Base-by-base conservation (phyloP, 2,113 vertebrate species). In the Geothlypis trichas region DNA sequence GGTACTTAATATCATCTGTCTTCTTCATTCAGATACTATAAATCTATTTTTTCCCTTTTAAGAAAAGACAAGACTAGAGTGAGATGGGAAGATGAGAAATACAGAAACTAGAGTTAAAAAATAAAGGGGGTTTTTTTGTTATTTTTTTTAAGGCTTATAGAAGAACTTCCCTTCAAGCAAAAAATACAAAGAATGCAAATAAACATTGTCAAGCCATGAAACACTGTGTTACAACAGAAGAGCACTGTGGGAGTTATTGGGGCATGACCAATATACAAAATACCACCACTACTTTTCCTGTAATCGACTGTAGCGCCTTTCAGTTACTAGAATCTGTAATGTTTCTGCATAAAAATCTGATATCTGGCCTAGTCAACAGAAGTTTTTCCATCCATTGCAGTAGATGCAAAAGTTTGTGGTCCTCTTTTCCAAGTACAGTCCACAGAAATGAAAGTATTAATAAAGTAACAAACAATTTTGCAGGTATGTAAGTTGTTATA, bases 111-210 rank as follows among this genome's bases (percentile, higher is more conserved):
- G 35, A 84, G 37, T 51, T 77, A 8, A 49, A 57, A 92, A 89
- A 68, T 33, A 42, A 85, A 80, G 33, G 28, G 5, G 28, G 5
- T 5, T 3, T 30, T 74, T 87, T 75, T 20, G 15, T 17, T 78
- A 20, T 52, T 55, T 79, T 79, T 58, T 59, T 9, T 1, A 24
- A 75, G 22, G 7, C 63, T 92, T 51, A 51, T 3, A 85, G 49
- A 87, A 85, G 65, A 75, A 11, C 54, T 87, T 95, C 74, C 54
- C 73, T 96, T 86, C 7, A 2, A 95, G 92, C 78, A 89, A 91
- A 85, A 87, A 90, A 22, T 41, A 73, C 33, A 78, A 90, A 92
- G 65, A 92, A 90, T 84, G 90, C 90, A 96, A 92, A 95, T 92
- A 93, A 96, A 96, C 69, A 72, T 57, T 83, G 76, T 90, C 88